Evolutionary conservation across 2,113 vertebrate genomes (phyloP).

Genomic region (Thamnaconus septentrionalis): DNA sequence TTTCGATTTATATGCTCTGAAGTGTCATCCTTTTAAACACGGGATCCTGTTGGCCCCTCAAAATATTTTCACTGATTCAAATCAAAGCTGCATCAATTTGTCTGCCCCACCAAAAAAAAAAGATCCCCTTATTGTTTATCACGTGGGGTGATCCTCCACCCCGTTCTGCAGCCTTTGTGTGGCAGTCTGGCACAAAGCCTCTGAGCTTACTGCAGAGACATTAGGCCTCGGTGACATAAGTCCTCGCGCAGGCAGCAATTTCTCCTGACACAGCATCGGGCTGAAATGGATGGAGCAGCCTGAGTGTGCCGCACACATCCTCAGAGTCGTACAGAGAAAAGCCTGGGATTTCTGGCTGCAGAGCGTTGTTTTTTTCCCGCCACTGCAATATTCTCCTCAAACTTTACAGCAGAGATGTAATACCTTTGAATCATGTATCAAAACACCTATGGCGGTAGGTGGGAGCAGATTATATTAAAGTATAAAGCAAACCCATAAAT

Average conservation of each 20-base stretch:
- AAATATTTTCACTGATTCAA: no score
- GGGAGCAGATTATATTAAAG: no score
- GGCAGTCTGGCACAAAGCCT: conserved; percentile 39
- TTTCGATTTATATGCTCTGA: no score
- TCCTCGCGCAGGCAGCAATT: conserved; percentile 60
- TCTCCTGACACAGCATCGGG: conserved; percentile 60
- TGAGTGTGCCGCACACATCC: conserved; percentile 29
- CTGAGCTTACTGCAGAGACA: conserved; percentile 48
- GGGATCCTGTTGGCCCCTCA: no score
- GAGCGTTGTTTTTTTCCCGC: neutral
- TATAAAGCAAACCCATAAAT: no score
- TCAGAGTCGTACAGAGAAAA: conserved; percentile 6
- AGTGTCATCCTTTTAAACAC: no score
- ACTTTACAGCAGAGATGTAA: no score
- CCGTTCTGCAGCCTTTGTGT: conserved; percentile 16
- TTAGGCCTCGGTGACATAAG: conserved; percentile 60
- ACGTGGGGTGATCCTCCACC: conserved; percentile 23
- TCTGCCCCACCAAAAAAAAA: neutral
- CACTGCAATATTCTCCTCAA: no score
- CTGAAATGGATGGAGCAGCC: conserved; percentile 47
- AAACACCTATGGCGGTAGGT: no score
- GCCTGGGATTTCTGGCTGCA: neutral
- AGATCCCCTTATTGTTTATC: conserved; percentile 2
- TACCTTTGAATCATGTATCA: no score
- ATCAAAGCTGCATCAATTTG: no score